These are phyloP conservation scores for Argentina silus DNA, from an alignment of 2,797 vertebrate genomes.

Conservation along the genomic window DNA sequence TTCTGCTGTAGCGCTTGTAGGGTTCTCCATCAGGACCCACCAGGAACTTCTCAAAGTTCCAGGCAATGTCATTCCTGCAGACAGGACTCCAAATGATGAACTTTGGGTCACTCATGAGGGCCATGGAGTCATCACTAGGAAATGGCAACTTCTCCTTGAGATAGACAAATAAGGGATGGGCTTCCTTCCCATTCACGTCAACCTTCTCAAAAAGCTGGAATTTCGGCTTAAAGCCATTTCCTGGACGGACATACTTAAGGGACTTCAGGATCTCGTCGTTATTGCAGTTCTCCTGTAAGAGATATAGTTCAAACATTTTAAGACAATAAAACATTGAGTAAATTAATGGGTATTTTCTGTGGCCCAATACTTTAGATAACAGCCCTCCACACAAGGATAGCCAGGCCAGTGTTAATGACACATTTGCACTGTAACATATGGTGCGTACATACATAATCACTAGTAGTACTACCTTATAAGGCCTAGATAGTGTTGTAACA, in stretches of 20 bases:
- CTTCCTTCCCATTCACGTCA: slow-evolving; percentile 82
- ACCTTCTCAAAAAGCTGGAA: slow-evolving; percentile 84
- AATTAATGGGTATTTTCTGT: background rate
- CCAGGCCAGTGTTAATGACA: too few species aligned
- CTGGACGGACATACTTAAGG: slow-evolving; percentile 81
- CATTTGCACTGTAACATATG: too few species aligned
- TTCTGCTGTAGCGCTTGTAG: slow-evolving; percentile 83
- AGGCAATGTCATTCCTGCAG: slow-evolving; percentile 81
- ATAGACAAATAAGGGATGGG: slow-evolving; percentile 81
- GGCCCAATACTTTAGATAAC: background rate
- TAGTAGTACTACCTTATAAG: too few species aligned
- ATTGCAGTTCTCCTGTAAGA: slow-evolving; percentile 78
- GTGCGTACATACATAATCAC: background rate
- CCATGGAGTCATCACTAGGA: slow-evolving; percentile 78
- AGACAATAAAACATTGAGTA: background rate
- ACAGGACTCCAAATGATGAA: slow-evolving; percentile 84
- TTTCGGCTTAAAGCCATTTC: slow-evolving; percentile 81
- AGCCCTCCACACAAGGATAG: background rate
- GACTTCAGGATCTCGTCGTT: slow-evolving; percentile 82
- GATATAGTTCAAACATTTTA: background rate
- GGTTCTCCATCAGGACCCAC: slow-evolving; percentile 80
- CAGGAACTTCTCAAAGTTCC: slow-evolving; percentile 91
- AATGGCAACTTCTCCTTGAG: slow-evolving; percentile 80
- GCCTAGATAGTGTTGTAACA: too few species aligned
- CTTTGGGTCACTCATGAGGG: slow-evolving; percentile 83